A percentile compares a stretch with the other conserved stretches of the same genome.
Conservation (phyloP, 2,113 vertebrate species). For the Cyprinodon tularosa region DNA sequence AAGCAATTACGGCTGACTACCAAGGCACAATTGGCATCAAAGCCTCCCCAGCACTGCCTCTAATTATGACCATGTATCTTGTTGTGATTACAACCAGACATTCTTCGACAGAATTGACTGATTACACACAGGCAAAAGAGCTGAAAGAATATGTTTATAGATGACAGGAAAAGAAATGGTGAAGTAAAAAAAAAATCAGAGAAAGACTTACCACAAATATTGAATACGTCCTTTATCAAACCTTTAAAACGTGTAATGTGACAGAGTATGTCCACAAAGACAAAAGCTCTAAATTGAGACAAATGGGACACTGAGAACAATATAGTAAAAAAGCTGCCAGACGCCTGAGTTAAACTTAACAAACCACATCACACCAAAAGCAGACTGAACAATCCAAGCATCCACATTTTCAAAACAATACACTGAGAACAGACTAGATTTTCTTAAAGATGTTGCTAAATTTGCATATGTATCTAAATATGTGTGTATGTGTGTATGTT, state of each 20-base stretch:
- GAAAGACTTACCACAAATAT: not conserved
- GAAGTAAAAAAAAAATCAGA: slow-evolving; percentile 40
- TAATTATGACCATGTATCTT: slow-evolving; percentile 39
- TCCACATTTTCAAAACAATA: too few relatives aligned
- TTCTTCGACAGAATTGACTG: slow-evolving; percentile 47
- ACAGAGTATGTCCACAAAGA: not conserved
- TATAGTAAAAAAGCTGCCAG: too few relatives aligned
- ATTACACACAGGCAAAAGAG: slow-evolving; percentile 31
- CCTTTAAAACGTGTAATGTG: not conserved
- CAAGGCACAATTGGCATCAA: slow-evolving; percentile 45
- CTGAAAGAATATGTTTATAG: slow-evolving; percentile 51
- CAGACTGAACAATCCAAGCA: too few relatives aligned
- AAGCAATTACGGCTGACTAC: slow-evolving; percentile 51
- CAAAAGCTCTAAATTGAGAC: not conserved
- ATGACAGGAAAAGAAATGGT: slow-evolving; percentile 25
- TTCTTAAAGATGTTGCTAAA: too few relatives aligned
- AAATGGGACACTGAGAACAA: not conserved
- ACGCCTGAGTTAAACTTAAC: too few relatives aligned
- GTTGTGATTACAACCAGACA: slow-evolving; percentile 54
- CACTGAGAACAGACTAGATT: too few relatives aligned
- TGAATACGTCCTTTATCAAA: not conserved
- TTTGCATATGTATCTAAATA: too few relatives aligned
- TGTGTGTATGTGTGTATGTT: too few relatives aligned
- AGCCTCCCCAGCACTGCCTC: slow-evolving; percentile 33
- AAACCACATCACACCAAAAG: too few relatives aligned